phyloP scores from a whole-genome alignment of 2,888 invertebrate genomes.

The Morinoia aosen region DNA sequence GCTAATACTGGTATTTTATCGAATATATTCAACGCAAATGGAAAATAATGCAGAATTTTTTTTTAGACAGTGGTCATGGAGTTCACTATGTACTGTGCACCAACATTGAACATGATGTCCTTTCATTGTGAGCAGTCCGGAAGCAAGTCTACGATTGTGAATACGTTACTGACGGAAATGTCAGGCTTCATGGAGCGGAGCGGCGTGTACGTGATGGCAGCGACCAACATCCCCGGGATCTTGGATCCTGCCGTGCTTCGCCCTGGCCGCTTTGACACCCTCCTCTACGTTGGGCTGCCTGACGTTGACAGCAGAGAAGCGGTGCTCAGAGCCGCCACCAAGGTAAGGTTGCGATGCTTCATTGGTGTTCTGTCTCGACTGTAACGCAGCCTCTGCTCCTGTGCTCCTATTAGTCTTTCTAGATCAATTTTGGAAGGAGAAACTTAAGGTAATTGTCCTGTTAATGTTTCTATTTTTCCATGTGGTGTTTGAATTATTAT shows the following conservation, averaged over 20 bases:
- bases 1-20: neutral
- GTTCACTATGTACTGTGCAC: neutral
- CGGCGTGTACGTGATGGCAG: conserved; percentile 65
- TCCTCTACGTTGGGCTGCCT: conserved; percentile 65
- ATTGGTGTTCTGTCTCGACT: neutral
- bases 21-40: neutral
- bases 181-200: conserved; percentile 64
- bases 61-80: neutral
- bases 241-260: conserved; percentile 65
- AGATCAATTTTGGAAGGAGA: neutral
- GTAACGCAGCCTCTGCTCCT: neutral
- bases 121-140: conserved; percentile 57
- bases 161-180: conserved; percentile 67
- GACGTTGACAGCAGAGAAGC: conserved; percentile 62
- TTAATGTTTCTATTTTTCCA: no score
- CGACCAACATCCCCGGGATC: conserved; percentile 65
- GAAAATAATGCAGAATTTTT: neutral
- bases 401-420: neutral
- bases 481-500: no score
- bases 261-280: conserved; percentile 65
- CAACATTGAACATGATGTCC: neutral
- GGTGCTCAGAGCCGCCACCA: conserved; percentile 62
- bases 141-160: conserved; percentile 66
- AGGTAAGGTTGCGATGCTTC: conserved; percentile 53
- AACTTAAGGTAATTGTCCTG: neutral